phyloP scores from a whole-genome alignment of 2,888 invertebrate genomes.

The Esperia sulphurella region DNA sequence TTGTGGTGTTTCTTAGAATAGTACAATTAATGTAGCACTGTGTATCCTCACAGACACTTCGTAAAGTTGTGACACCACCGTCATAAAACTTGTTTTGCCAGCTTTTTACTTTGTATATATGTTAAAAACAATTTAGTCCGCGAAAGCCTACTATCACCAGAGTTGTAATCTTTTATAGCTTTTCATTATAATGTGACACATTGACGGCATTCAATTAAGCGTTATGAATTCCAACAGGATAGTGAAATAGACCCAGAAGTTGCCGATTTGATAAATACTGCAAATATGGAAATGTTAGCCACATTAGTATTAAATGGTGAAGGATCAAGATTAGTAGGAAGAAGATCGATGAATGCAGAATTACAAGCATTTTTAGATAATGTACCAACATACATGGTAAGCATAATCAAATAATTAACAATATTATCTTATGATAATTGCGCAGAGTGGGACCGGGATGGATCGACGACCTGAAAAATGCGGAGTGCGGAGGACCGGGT shows the following conservation, averaged over 20 bases:
- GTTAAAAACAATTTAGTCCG: slow-evolving; percentile 42
- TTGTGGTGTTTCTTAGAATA: slow-evolving; percentile 72
- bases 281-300: slow-evolving; percentile 94
- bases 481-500: too few relatives aligned
- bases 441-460: too few relatives aligned
- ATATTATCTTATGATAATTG: too few relatives aligned
- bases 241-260: slow-evolving; percentile 82
- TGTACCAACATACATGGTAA: slow-evolving; percentile 92
- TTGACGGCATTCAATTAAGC: slow-evolving; percentile 4
- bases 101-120: slow-evolving; percentile 65
- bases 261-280: slow-evolving; percentile 82
- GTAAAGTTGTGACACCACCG: slow-evolving; percentile 52
- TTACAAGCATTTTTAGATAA: slow-evolving; percentile 92
- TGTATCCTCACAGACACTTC: slow-evolving; percentile 60
- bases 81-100: slow-evolving; percentile 67
- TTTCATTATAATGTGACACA: background rate
- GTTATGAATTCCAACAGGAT: slow-evolving; percentile 44
- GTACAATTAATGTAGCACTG: slow-evolving; percentile 68
- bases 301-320: slow-evolving; percentile 93
- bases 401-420: slow-evolving; percentile 9
- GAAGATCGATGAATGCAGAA: slow-evolving; percentile 85
- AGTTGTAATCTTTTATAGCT: slow-evolving; percentile 1
- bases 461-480: too few relatives aligned
- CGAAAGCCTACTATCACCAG: slow-evolving; percentile 42
- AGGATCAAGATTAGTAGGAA: slow-evolving; percentile 86